These are phyloP conservation scores for Heliconius congener DNA, from an alignment of 1,140 invertebrate species.

Conservation along the genomic window DNA sequence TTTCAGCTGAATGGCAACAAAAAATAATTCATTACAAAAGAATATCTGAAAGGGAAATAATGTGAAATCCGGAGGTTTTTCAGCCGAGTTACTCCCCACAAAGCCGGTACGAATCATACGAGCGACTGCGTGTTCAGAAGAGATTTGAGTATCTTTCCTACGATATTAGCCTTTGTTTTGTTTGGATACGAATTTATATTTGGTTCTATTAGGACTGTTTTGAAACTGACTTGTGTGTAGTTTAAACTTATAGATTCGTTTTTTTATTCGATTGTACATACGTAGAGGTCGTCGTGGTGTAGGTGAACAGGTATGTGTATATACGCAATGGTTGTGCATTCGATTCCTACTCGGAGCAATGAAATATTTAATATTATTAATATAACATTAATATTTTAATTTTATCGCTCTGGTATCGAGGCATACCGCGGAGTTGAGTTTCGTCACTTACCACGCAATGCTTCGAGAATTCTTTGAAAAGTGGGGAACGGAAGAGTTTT, in stretches of 20 bases:
- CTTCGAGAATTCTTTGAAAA: not conserved
- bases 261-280: too few relatives aligned
- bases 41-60: conserved; percentile 8
- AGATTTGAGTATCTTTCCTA: conserved; percentile 8
- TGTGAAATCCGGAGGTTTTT: conserved; percentile 7
- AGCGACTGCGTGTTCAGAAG: not conserved
- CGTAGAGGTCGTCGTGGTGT: too few relatives aligned
- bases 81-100: conserved; percentile 6
- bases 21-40: conserved; percentile 13
- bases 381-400: too few relatives aligned
- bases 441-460: not conserved
- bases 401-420: too few relatives aligned
- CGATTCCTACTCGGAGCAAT: too few relatives aligned
- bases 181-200: conserved; percentile 1
- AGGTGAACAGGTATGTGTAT: too few relatives aligned
- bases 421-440: not conserved
- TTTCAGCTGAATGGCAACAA: not conserved
- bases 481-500: not conserved
- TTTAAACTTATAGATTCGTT: not conserved
- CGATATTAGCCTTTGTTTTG: conserved; percentile 9
- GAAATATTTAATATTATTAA: too few relatives aligned
- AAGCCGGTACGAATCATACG: conserved; percentile 4
- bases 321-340: too few relatives aligned
- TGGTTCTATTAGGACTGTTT: not conserved
- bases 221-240: not conserved